phyloP scores from a whole-genome alignment of 2,888 invertebrate species.

The Pegoplata infirma region DNA sequence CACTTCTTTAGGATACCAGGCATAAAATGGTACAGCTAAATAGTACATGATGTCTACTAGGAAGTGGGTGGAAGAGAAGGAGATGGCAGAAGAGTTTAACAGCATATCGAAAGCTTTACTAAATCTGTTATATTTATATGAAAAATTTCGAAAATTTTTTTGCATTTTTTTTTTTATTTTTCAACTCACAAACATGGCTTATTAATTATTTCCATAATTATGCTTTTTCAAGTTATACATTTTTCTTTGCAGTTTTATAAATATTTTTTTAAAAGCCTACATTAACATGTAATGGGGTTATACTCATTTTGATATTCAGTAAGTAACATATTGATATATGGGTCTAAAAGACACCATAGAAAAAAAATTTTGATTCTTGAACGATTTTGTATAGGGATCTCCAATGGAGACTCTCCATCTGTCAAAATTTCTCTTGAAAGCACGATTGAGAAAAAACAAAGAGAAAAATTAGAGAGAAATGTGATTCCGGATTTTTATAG shows the following conservation, averaged over 20 bases:
- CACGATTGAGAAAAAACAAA: too few relatives aligned
- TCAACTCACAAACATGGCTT: conserved; percentile 38
- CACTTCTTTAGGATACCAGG: conserved; percentile 50
- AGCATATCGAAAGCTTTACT: conserved; percentile 53
- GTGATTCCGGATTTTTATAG: too few relatives aligned
- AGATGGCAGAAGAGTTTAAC: background rate
- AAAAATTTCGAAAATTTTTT: background rate
- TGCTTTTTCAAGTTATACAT: conserved; percentile 53
- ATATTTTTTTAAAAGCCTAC: conserved; percentile 43
- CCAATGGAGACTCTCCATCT: too few relatives aligned
- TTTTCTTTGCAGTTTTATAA: conserved; percentile 9
- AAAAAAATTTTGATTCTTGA: too few relatives aligned
- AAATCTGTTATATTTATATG: conserved; percentile 28
- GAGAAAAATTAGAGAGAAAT: too few relatives aligned
- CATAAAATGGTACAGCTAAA: conserved; percentile 53
- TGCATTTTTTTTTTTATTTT: too few relatives aligned
- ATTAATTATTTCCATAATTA: conserved; percentile 62
- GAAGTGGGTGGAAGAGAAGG: background rate
- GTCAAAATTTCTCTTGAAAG: too few relatives aligned
- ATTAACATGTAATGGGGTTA: too few relatives aligned
- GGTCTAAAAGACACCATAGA: too few relatives aligned
- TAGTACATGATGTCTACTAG: background rate
- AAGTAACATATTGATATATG: too few relatives aligned
- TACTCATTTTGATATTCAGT: too few relatives aligned
- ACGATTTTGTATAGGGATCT: too few relatives aligned